Evolutionary conservation across 2,113 vertebrate species (phyloP), one percentile per base, ranked within the genome.

Genomic region (Microcebus lehilahytsara): DNA sequence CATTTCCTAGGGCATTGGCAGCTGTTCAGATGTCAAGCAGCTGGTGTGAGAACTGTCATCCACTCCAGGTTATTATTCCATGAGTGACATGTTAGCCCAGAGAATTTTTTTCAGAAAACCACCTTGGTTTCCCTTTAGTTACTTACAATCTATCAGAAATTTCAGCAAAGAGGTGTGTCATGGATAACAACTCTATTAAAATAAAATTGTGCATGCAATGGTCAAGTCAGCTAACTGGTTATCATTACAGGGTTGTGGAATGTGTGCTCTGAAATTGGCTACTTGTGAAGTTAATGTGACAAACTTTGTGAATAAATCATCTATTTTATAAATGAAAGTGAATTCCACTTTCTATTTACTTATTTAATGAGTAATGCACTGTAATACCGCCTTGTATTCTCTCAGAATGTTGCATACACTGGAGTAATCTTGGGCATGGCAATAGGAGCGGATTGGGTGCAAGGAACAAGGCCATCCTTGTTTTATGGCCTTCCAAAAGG

Each of bases 1-100:
- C 98, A 98, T 98, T 98, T 99, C 98, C 98, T 98, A 98, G 96
- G 98, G 98, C 97, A 97, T 51, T 97, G 95, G 97, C 98, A 98
- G 98, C 97, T 98, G 98, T 98, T 98, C 97, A 96, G 94, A 98
- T 98, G 98, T 98, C 98, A 98, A 94, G 96, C 95, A 98, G 97
- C 98, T 97, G 97, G 97, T 97, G 93, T 78, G 96, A 98, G 93
- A 17, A 95, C 96, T 98, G 98, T 98, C 95, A 98, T 97, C 96
- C 69, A 46, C 85, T 98, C 87, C 88, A 83, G 97, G 85, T 77
- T 98, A 94, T 93, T 98, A 97, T 96, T 97, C 93, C 56, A 46
- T 2, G 2, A 98, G 62, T 96, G 98, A 98, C 96, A 98, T 49
- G 72, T 96, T 97, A 98, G 93, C 85, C 78, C 71, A 64, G 92